These are phyloP conservation scores for Cyanoliseus patagonus DNA, from an alignment of 2,113 vertebrate genomes.

Conservation along the genomic window DNA sequence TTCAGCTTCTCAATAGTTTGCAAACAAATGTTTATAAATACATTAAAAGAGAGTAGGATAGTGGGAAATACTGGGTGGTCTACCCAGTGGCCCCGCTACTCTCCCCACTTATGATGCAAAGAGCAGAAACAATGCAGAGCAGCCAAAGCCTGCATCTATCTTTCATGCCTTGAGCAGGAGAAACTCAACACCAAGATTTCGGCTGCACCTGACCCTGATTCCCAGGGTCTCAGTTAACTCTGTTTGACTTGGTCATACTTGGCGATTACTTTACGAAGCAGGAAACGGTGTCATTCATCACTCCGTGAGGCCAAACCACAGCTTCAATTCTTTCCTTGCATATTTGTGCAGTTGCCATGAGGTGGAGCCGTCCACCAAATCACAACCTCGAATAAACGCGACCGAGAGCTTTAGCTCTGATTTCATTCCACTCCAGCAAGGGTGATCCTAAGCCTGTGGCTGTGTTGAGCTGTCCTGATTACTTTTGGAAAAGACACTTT, in stretches of 20 bases:
- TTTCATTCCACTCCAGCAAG: background rate
- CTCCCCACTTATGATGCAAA: accelerated
- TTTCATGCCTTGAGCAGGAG: background rate
- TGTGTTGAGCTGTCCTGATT: background rate
- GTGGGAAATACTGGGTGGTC: background rate
- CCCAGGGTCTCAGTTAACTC: background rate
- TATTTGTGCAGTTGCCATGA: background rate
- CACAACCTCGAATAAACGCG: accelerated
- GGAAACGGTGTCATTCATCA: background rate
- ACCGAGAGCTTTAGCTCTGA: background rate
- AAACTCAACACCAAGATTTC: background rate
- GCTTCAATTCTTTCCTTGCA: background rate
- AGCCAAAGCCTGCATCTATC: accelerated
- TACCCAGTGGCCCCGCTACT: background rate
- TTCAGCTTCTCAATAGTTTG: background rate
- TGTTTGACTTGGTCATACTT: background rate
- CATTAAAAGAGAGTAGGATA: background rate
- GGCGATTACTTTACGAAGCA: accelerated
- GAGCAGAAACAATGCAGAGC: accelerated
- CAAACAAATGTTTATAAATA: background rate
- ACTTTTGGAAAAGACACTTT: background rate
- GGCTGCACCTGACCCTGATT: background rate
- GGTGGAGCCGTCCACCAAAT: conserved; percentile 21
- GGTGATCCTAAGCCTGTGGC: background rate
- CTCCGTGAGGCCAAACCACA: background rate